A percentile compares a stretch with the other conserved stretches of the same genome.
Evolutionary conservation across 2,113 vertebrate species (phyloP).

Genomic region (Psilopogon haemacephalus): DNA sequence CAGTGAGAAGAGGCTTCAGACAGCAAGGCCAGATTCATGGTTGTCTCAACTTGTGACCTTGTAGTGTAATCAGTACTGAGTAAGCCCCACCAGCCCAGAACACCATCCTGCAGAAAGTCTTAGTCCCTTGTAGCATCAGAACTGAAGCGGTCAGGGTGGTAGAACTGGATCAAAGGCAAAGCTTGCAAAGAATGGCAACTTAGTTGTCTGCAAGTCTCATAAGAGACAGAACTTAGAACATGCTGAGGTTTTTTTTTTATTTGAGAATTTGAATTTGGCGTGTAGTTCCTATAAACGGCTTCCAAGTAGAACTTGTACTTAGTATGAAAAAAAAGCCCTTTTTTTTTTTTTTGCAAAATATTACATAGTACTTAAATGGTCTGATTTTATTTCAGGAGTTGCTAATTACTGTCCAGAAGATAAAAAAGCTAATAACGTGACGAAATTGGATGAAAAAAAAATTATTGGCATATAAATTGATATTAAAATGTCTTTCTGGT

Average conservation of each 20-base stretch:
- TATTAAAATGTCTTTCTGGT: background rate
- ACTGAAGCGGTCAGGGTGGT: background rate
- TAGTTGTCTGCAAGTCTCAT: background rate
- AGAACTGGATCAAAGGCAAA: fast-evolving
- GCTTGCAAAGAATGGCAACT: background rate
- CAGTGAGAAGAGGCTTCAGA: background rate
- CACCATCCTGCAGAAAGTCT: background rate
- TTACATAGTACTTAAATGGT: background rate
- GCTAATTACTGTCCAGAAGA: background rate
- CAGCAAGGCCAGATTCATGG: background rate
- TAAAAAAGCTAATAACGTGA: background rate
- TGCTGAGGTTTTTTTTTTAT: background rate
- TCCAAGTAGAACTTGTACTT: background rate
- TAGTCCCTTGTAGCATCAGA: background rate
- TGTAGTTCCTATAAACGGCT: background rate
- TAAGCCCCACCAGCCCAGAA: background rate
- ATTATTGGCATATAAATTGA: background rate
- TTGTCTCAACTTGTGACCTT: background rate
- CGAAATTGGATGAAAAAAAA: background rate
- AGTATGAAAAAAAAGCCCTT: background rate
- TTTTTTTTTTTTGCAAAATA: background rate
- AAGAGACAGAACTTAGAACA: background rate
- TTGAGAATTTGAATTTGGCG: background rate
- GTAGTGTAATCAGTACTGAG: background rate
- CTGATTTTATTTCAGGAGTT: background rate